Conservation (phyloP, 92 coral and sea anemone genomes). For the Phymanthus crucifer region DNA sequence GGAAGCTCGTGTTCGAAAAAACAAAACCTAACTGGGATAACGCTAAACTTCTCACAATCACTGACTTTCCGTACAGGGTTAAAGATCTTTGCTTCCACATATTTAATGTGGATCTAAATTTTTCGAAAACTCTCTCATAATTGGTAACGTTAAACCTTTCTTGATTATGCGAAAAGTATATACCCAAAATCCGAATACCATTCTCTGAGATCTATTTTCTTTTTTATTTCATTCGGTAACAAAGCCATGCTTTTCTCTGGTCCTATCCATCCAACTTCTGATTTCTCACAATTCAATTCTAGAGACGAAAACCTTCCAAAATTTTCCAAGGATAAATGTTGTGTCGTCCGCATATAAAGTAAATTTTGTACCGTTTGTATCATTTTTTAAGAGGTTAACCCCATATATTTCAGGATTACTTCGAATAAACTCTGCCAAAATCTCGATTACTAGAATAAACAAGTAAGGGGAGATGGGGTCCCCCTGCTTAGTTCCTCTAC, state of each 20-base stretch:
- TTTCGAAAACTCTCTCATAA: neutral
- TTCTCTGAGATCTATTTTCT: neutral
- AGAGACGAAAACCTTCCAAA: neutral
- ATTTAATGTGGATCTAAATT: neutral
- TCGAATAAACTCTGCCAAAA: slow-evolving; percentile 1
- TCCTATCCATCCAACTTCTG: neutral
- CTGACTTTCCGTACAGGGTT: neutral
- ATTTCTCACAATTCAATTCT: too few relatives aligned
- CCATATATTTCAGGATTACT: slow-evolving; percentile 1
- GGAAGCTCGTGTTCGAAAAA: neutral
- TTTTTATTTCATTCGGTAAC: neutral
- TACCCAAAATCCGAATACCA: neutral
- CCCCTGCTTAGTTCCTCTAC: slow-evolving; percentile 26
- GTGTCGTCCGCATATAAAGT: slow-evolving; percentile 2
- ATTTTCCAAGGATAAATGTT: neutral
- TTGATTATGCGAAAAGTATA: neutral
- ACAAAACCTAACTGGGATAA: neutral
- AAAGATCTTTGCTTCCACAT: neutral
- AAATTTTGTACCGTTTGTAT: neutral
- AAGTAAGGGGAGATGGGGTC: slow-evolving; percentile 29
- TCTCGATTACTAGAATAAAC: slow-evolving; percentile 13
- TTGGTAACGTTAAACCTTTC: neutral
- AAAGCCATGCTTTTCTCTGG: neutral
- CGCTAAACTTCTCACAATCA: neutral
- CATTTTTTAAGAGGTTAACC: neutral